Percentiles rank a stretch among this genome's conserved stretches.
These are phyloP conservation scores for Psittacula derbiana DNA, from an alignment of 2,797 vertebrate genomes.

Conservation along the genomic window DNA sequence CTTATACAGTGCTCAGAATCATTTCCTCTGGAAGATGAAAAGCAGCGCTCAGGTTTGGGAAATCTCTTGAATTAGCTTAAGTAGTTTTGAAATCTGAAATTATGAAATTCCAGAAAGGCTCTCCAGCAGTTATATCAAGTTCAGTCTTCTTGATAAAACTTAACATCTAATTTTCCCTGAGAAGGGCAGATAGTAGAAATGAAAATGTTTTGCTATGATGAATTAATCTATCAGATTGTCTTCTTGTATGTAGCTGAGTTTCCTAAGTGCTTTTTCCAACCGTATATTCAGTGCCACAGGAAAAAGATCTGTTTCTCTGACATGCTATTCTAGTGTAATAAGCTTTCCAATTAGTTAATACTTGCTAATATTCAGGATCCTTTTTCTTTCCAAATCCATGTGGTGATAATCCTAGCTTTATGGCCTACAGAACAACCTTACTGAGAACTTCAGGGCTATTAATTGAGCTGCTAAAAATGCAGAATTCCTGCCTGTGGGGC, in stretches of 20 bases:
- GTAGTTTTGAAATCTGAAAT: neutral
- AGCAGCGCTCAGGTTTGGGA: neutral
- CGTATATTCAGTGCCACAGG: neutral
- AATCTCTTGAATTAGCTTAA: neutral
- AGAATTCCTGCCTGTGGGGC: neutral
- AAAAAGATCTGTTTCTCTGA: neutral
- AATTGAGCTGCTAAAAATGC: neutral
- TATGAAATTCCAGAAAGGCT: neutral
- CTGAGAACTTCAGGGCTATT: neutral
- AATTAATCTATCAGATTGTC: neutral
- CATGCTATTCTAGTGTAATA: neutral
- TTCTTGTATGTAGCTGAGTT: neutral
- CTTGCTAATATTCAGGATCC: neutral
- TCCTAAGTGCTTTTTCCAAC: neutral
- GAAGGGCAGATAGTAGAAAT: neutral
- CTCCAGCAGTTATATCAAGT: neutral
- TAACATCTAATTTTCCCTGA: neutral
- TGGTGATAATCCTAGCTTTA: neutral
- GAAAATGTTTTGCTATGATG: neutral
- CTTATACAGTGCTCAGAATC: neutral
- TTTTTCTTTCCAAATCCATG: conserved; percentile 28
- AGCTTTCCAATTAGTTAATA: conserved; percentile 17
- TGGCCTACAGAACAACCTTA: neutral
- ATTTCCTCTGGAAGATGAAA: neutral
- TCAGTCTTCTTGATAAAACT: neutral